Conservation (phyloP, 1,140 invertebrate genomes). For the Heliconius melpomene region DNA sequence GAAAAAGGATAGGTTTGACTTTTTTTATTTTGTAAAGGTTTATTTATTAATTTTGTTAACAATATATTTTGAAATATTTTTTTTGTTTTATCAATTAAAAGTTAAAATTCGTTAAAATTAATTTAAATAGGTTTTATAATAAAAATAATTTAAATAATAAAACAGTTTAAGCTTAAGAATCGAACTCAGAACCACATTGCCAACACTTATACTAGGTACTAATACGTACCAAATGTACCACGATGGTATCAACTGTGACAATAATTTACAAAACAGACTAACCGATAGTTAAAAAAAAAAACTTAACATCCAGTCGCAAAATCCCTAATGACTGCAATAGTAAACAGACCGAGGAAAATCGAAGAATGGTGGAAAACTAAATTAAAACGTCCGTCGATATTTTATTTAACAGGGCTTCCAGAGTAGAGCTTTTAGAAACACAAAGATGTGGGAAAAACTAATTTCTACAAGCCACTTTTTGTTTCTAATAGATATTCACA, state of each 20-base stretch:
- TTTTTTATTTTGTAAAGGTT: neutral
- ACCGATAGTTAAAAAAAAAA: neutral
- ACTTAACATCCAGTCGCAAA: conserved; percentile 17
- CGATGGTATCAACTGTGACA: no score
- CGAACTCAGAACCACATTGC: no score
- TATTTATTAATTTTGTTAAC: neutral
- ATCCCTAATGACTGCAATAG: conserved; percentile 28
- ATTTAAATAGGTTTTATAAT: no score
- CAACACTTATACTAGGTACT: no score
- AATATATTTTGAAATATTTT: no score
- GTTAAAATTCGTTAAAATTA: neutral
- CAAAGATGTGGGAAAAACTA: neutral
- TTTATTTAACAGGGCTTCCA: conserved; percentile 30
- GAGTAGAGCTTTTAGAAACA: neutral
- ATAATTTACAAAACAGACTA: neutral
- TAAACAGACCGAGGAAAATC: conserved; percentile 29
- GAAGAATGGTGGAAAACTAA: conserved; percentile 25
- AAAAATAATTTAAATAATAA: no score
- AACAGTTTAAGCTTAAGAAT: no score
- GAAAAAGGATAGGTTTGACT: neutral
- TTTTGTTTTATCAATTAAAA: no score
- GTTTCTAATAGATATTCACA: no score
- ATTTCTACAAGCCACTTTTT: no score
- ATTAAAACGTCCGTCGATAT: conserved; percentile 30
- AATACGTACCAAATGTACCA: no score